These are phyloP conservation scores for Macrotus californicus DNA, from an alignment of 2,113 vertebrate genomes.

Conservation along the genomic window DNA sequence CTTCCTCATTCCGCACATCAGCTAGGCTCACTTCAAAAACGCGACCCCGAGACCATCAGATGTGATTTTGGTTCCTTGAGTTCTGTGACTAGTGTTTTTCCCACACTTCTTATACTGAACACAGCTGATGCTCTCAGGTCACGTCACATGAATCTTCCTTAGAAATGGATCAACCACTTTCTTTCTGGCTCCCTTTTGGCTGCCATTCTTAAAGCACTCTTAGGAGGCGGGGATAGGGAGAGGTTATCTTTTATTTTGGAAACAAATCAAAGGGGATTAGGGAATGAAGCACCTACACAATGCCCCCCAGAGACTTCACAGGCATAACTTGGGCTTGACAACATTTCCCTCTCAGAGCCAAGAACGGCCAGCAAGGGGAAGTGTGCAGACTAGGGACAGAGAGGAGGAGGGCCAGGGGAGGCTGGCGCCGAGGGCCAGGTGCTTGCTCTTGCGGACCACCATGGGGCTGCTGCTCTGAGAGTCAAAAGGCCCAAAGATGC, in stretches of 20 bases:
- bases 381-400: neutral
- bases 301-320: conserved; percentile 46
- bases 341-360: conserved; percentile 58
- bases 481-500: neutral
- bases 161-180: neutral
- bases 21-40: neutral
- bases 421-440: neutral
- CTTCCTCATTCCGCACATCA: neutral
- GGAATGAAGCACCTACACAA: conserved; percentile 70
- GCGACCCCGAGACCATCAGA: neutral
- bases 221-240: neutral
- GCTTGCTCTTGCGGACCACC: neutral
- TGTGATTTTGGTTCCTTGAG: neutral
- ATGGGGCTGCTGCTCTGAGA: neutral
- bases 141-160: neutral
- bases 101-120: neutral
- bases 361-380: conserved; percentile 51
- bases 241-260: conserved; percentile 43
- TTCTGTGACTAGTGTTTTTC: neutral
- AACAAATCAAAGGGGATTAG: conserved; percentile 28
- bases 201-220: neutral
- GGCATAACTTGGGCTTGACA: conserved; percentile 62
- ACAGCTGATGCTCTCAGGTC: neutral
- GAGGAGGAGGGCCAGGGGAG: conserved; percentile 40
- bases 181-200: neutral